Evolutionary conservation across 2,888 invertebrate species (phyloP).

Genomic region (Argynnis bischoffii): DNA sequence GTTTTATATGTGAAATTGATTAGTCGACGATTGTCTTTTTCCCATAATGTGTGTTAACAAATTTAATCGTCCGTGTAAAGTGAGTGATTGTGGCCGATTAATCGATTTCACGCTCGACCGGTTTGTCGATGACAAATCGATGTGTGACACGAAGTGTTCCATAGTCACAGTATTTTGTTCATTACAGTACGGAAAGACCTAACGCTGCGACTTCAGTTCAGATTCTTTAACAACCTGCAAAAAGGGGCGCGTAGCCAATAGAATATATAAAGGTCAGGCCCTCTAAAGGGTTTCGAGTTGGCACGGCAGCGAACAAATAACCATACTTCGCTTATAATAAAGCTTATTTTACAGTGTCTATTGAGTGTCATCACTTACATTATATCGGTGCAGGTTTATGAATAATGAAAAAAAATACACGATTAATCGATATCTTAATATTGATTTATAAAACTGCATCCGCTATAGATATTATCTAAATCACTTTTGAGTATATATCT

Average conservation of each 20-base stretch:
- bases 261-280: slow-evolving; percentile 69
- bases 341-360: slow-evolving; percentile 65
- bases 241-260: slow-evolving; percentile 94
- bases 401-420: background rate
- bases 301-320: slow-evolving; percentile 69
- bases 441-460: slow-evolving; percentile 35
- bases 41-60: background rate
- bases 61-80: slow-evolving; percentile 7
- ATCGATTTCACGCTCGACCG: slow-evolving; percentile 34
- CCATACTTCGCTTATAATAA: slow-evolving; percentile 71
- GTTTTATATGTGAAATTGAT: slow-evolving; percentile 36
- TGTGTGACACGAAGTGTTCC: slow-evolving; percentile 41
- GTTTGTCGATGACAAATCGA: slow-evolving; percentile 34
- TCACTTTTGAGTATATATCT: slow-evolving; percentile 24
- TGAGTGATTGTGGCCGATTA: slow-evolving; percentile 22
- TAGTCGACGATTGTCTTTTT: slow-evolving; percentile 22
- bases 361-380: slow-evolving; percentile 65
- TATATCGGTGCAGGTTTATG: slow-evolving; percentile 65
- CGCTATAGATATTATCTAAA: slow-evolving; percentile 21
- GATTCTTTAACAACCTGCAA: slow-evolving; percentile 96
- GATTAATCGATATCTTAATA: background rate
- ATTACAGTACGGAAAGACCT: slow-evolving; percentile 97
- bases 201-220: slow-evolving; percentile 96
- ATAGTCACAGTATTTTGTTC: slow-evolving; percentile 77
- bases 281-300: slow-evolving; percentile 60